Evolutionary conservation across 2,113 vertebrate species (phyloP).

Genomic region (Sitta europaea): DNA sequence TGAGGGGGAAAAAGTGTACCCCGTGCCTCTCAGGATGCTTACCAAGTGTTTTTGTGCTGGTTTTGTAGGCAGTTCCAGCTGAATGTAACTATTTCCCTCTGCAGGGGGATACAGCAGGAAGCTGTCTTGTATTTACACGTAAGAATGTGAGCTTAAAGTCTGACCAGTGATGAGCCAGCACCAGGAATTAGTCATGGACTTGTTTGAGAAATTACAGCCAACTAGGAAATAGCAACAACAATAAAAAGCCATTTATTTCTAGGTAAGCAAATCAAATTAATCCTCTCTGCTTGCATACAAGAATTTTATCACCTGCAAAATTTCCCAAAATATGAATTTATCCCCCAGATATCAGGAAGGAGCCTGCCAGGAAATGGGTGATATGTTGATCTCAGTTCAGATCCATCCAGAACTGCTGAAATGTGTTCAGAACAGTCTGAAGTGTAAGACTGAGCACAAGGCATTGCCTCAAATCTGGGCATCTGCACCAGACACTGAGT

Average conservation of each 20-base stretch:
- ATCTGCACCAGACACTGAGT: background rate
- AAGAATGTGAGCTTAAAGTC: background rate
- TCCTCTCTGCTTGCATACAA: background rate
- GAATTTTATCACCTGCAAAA: background rate
- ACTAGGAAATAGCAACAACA: conserved; percentile 30
- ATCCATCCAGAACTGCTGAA: background rate
- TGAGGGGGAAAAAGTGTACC: background rate
- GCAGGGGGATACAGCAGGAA: background rate
- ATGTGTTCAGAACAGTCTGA: background rate
- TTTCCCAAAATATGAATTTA: background rate
- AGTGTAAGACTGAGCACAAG: background rate
- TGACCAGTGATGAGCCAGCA: background rate
- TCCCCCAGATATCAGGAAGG: background rate
- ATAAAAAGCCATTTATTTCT: background rate
- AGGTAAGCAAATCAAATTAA: background rate
- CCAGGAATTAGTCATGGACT: background rate
- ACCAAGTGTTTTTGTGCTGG: background rate
- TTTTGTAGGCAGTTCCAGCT: background rate
- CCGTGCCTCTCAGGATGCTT: background rate
- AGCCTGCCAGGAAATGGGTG: background rate
- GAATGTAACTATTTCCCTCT: background rate
- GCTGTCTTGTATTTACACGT: background rate
- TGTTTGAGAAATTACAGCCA: background rate
- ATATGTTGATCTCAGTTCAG: fast-evolving
- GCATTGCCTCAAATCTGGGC: background rate